Evolutionary conservation across 2,797 vertebrate genomes (phyloP).

Genomic region (Nyctalus aviator): DNA sequence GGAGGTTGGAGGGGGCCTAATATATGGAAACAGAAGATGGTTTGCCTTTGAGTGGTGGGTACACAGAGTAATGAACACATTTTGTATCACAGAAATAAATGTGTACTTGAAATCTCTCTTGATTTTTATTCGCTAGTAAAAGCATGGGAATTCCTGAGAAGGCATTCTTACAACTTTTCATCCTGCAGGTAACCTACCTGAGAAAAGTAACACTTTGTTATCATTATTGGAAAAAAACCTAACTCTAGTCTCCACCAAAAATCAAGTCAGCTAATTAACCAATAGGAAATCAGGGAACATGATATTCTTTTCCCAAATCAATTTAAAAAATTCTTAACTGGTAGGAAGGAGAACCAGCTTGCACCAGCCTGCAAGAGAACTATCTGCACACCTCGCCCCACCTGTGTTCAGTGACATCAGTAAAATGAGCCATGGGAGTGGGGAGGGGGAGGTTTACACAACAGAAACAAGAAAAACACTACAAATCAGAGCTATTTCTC

Average conservation of each 20-base stretch:
- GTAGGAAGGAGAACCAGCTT: neutral
- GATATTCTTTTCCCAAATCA: slow-evolving; percentile 10
- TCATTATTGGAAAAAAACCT: neutral
- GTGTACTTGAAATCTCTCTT: neutral
- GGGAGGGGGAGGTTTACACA: neutral
- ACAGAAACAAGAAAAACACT: neutral
- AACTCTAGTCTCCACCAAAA: neutral
- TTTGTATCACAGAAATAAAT: neutral
- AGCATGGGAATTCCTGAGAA: neutral
- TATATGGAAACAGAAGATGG: neutral
- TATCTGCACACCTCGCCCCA: neutral
- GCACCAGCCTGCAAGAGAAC: neutral
- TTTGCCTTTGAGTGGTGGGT: neutral
- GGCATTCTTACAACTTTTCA: slow-evolving; percentile 12
- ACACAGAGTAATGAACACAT: neutral
- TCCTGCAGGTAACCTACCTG: neutral
- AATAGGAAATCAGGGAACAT: neutral
- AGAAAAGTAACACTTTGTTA: neutral
- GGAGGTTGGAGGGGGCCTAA: neutral
- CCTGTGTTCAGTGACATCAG: neutral
- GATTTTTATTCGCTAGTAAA: slow-evolving; percentile 61
- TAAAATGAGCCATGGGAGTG: neutral
- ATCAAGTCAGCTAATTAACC: slow-evolving; percentile 1
- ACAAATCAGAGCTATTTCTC: neutral
- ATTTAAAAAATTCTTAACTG: neutral